phyloP scores from a whole-genome alignment of 2,113 vertebrate species.

The Triplophysa dalaica region DNA sequence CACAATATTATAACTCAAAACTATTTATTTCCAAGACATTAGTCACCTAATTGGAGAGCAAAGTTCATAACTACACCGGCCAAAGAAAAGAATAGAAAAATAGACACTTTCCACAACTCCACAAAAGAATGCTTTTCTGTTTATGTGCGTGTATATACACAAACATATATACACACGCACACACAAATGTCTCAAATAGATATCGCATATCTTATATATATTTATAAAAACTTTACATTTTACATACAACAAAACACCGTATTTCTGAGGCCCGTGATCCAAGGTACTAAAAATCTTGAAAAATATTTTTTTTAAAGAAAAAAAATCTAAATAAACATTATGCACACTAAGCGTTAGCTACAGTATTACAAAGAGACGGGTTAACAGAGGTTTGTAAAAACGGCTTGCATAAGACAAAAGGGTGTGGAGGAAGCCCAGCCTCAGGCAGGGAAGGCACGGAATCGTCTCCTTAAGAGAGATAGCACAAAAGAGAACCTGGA shows the following conservation, averaged over 20 bases:
- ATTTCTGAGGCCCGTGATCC: constrained; percentile 55
- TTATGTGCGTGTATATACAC: constrained; percentile 20
- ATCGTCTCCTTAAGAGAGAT: constrained; percentile 53
- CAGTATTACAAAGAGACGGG: constrained; percentile 57
- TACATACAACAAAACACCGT: constrained; percentile 56
- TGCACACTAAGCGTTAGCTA: constrained; percentile 59
- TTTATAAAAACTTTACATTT: constrained; percentile 55
- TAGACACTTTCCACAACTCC: constrained; percentile 63
- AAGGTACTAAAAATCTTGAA: constrained; percentile 63
- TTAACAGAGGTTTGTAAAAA: constrained; percentile 60
- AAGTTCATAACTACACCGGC: constrained; percentile 52
- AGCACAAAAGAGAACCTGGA: constrained; percentile 44
- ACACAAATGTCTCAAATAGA: constrained; percentile 43
- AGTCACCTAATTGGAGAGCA: constrained; percentile 57
- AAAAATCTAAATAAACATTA: constrained; percentile 40
- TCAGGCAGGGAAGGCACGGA: constrained; percentile 62
- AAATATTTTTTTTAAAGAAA: constrained; percentile 57
- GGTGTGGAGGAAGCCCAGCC: constrained; percentile 48
- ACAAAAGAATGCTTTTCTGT: constrained; percentile 53
- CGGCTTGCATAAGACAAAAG: constrained; percentile 63
- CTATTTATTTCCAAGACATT: constrained; percentile 64
- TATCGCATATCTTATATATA: constrained; percentile 48
- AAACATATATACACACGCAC: constrained; percentile 3
- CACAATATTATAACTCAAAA: constrained; percentile 51
- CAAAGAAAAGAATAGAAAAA: constrained; percentile 64